Base-by-base conservation (phyloP, 2,888 invertebrate species). In the Drosophila recens region DNA sequence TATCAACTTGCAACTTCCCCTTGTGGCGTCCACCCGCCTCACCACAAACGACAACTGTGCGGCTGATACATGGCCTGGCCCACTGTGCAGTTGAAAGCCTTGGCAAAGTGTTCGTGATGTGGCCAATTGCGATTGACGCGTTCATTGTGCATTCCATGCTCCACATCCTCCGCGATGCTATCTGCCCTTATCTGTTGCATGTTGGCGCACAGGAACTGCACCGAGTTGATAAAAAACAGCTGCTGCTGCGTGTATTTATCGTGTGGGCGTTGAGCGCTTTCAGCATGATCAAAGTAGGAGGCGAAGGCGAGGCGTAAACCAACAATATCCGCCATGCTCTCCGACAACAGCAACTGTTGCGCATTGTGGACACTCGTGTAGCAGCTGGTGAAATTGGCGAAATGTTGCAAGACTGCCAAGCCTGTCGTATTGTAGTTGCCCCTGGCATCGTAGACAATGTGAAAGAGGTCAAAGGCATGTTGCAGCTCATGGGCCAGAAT, bases 401-500 rank as follows among this genome's bases (percentile, higher is more conserved):
- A 90, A 59, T 90, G 89, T 5, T 85, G 72, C n/a, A 81, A 53
- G 13, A 90, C 52, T 9, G 67, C 70, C 9, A 80, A 23, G 1
- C 91, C 90, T 10, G 88, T 67, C 34, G 58, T 62, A 48, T 90
- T 89, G 27, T 82, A 89, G 64, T 85, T 87, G 36, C 85, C 79
- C 0, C 72, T 45, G 6, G 80, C 76, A 72, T 90, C 90, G 74
- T 88, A 88, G 13, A 84, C 79, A 48, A 90, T 87, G 70, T 90
- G 89, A 53, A 84, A 87, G 0, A 90, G 66, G 75, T 90, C 90
- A 38, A 82, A 90, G 46, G 90, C 90, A 54, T 90, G 91, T 13
- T 89, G 80, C 40, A 90, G 73, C 72, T 90, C 91, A 30, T 90
- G 91, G 9, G 91, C 86, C 34, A 90, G 40, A 5, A 90, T 90